Conservation (phyloP, 2,113 vertebrate genomes). For the Epinephelus fuscoguttatus region DNA sequence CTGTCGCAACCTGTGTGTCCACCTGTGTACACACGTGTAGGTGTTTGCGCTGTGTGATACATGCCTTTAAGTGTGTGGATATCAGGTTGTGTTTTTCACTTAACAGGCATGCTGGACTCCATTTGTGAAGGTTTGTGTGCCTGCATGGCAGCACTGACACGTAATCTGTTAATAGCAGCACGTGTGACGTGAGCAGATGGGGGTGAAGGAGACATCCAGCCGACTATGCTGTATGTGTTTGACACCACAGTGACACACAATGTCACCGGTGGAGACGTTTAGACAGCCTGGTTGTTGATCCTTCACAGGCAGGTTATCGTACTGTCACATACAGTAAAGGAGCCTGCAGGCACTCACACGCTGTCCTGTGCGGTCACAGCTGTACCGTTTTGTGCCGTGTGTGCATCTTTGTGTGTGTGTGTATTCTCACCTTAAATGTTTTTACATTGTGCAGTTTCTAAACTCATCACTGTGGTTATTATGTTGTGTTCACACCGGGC, state of each 20-base stretch:
- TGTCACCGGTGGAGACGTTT: constrained; percentile 23
- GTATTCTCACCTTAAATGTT: neutral
- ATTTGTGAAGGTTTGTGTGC: constrained; percentile 1
- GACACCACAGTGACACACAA: constrained; percentile 8
- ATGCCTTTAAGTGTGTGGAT: neutral
- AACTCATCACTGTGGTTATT: too few species aligned
- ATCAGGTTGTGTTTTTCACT: neutral
- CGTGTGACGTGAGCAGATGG: constrained; percentile 33
- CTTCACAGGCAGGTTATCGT: constrained; percentile 20
- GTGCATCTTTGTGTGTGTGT: neutral
- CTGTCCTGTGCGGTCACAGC: neutral
- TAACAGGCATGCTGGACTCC: neutral
- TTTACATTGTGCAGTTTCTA: neutral
- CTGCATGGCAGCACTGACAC: constrained; percentile 5
- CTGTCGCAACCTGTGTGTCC: neutral
- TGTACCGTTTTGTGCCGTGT: neutral
- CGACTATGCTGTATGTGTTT: neutral
- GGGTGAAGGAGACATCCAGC: neutral
- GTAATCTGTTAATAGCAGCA: constrained; percentile 52
- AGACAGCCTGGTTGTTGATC: constrained; percentile 37
- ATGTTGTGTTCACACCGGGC: too few species aligned
- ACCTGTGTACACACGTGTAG: neutral
- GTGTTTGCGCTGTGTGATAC: constrained; percentile 10
- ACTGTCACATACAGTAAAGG: constrained; percentile 27
- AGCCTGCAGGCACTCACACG: neutral